Conservation (phyloP, 2,113 vertebrate genomes). For the Brienomyrus longianalis region DNA sequence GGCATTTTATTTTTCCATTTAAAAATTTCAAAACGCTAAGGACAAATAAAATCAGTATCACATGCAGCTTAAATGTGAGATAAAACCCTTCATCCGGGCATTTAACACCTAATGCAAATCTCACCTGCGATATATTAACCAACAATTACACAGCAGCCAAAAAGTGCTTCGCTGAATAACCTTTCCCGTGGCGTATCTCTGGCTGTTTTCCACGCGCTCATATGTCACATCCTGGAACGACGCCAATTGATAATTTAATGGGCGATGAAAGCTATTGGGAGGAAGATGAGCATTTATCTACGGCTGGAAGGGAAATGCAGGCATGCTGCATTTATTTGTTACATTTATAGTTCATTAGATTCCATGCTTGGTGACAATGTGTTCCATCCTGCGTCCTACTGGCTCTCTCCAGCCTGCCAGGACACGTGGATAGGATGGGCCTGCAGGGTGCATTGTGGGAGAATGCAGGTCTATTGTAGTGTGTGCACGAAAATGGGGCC, state of each 20-base stretch:
- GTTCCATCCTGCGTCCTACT: neutral
- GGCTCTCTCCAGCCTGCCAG: neutral
- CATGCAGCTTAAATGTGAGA: neutral
- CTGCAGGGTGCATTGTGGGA: neutral
- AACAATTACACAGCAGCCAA: neutral
- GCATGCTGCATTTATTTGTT: neutral
- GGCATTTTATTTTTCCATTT: neutral
- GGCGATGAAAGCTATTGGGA: neutral
- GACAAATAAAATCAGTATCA: neutral
- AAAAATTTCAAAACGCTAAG: neutral
- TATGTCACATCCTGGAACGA: neutral
- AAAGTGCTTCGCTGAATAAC: neutral
- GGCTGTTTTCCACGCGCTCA: neutral
- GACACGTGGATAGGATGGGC: neutral
- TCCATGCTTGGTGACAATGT: conserved; percentile 1
- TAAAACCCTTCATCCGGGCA: neutral
- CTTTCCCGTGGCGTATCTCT: neutral
- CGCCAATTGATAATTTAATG: neutral
- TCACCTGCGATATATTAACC: neutral
- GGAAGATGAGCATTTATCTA: neutral
- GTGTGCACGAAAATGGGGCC: neutral
- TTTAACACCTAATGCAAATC: neutral
- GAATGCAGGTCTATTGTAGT: neutral
- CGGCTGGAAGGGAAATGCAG: neutral
- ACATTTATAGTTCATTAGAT: neutral